A percentile compares a stretch with the other conserved stretches of the same genome.
phyloP scores from a whole-genome alignment of 2,797 vertebrate genomes.

The Huso huso region DNA sequence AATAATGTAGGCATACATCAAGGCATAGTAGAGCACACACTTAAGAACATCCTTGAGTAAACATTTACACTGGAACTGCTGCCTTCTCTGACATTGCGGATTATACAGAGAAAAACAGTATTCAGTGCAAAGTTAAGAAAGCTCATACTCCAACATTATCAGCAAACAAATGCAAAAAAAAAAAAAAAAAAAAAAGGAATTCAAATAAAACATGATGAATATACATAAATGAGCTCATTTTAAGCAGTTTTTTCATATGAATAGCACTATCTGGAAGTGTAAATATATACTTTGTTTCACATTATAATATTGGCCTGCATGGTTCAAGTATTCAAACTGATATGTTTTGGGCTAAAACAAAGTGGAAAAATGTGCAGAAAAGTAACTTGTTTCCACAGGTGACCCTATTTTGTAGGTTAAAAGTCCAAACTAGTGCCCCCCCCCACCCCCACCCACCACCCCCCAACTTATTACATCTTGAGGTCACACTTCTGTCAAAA shows the following conservation, averaged over 20 bases:
- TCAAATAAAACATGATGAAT: conserved; percentile 79
- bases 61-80: conserved; percentile 87
- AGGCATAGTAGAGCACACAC: conserved; percentile 90
- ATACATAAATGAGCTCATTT: conserved; percentile 81
- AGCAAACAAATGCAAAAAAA: conserved; percentile 63
- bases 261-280: conserved; percentile 97
- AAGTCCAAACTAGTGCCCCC: conserved; percentile 85
- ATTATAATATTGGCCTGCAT: conserved; percentile 99
- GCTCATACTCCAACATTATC: conserved; percentile 85
- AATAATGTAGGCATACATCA: conserved; percentile 86
- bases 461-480: conserved; percentile 51
- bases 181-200: conserved; percentile 58
- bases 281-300: conserved; percentile 93
- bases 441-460: neutral
- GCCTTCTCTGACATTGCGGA: conserved; percentile 76
- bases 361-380: conserved; percentile 98
- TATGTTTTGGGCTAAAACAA: conserved; percentile 99
- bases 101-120: conserved; percentile 76
- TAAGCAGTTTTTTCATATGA: conserved; percentile 73
- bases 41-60: conserved; percentile 93
- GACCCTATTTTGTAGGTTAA: conserved; percentile 78
- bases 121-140: conserved; percentile 97
- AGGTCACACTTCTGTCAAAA: conserved; percentile 68
- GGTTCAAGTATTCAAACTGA: conserved; percentile 99
- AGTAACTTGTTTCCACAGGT: conserved; percentile 92